phyloP scores from a whole-genome alignment of 2,113 vertebrate genomes.

The Mesembrinibis cayennensis region DNA sequence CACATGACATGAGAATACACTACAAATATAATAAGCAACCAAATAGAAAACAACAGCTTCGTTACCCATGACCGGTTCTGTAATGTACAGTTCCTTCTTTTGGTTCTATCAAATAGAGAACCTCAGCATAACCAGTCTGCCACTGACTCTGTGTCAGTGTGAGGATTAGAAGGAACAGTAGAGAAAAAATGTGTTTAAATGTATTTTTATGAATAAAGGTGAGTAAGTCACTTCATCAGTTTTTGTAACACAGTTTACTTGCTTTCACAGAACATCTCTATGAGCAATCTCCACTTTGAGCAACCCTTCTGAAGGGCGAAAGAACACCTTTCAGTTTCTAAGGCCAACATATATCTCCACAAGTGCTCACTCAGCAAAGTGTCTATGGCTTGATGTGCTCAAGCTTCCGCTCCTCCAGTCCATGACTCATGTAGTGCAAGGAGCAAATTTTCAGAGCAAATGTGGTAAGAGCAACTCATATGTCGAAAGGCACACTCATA shows the following conservation, averaged over 20 bases:
- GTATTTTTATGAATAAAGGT: not conserved
- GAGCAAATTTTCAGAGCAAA: not conserved
- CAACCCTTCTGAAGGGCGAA: not conserved
- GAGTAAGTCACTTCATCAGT: not conserved
- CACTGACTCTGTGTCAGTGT: not conserved
- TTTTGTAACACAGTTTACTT: not conserved
- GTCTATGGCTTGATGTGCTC: rapidly evolving
- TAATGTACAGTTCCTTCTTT: not conserved
- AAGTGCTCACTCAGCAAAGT: not conserved
- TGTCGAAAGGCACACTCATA: not conserved
- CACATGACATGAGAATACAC: not conserved
- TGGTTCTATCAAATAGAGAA: not conserved
- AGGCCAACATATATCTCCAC: not conserved
- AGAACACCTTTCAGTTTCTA: not conserved
- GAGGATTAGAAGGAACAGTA: not conserved
- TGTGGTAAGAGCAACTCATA: not conserved
- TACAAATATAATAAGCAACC: not conserved
- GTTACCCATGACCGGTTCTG: not conserved
- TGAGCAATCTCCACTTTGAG: not conserved
- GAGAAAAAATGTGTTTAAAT: not conserved
- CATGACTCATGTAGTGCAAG: not conserved
- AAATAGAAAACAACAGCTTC: not conserved
- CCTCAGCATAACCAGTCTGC: not conserved
- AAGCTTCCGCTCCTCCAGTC: not conserved
- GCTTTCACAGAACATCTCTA: not conserved